A percentile compares a stretch with the other conserved stretches of the same genome.
Conservation (phyloP, 1,140 invertebrate species). For the Pseudomyrmex cubaensis region DNA sequence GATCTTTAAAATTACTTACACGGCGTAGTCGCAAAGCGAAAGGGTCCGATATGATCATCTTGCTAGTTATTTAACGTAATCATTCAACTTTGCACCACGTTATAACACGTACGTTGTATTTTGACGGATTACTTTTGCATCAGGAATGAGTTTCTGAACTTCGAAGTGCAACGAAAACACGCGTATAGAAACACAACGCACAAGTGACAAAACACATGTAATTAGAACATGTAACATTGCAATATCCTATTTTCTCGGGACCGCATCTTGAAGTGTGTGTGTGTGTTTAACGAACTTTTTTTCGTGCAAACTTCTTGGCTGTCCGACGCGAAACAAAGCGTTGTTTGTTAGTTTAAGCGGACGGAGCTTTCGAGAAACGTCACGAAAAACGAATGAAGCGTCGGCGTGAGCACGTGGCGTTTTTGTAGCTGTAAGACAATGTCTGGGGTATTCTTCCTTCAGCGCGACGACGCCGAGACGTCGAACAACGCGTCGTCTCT, state of each 20-base stretch:
- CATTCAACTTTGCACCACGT: background rate
- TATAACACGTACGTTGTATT: no score
- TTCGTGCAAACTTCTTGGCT: constrained; percentile 33
- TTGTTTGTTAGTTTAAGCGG: constrained; percentile 42
- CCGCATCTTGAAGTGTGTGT: background rate
- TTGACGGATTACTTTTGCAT: background rate
- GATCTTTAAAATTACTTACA: background rate
- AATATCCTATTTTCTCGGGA: no score
- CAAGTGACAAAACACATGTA: background rate
- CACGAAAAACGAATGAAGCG: constrained; percentile 66
- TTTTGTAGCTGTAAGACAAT: constrained; percentile 69
- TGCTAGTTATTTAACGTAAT: background rate
- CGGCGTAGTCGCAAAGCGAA: no score
- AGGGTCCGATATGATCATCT: background rate
- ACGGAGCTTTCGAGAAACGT: constrained; percentile 60
- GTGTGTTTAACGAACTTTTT: constrained; percentile 16
- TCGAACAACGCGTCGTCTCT: constrained; percentile 65
- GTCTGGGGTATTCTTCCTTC: constrained; percentile 66
- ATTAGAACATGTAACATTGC: no score
- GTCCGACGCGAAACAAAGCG: constrained; percentile 15
- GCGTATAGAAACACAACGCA: background rate
- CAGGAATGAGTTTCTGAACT: background rate
- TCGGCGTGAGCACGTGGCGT: constrained; percentile 56
- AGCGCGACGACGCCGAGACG: constrained; percentile 57
- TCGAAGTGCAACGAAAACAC: background rate